A percentile compares a stretch with the other conserved stretches of the same genome.
phyloP scores from a whole-genome alignment of 2,888 invertebrate genomes.

The Rhagonycha fulva region DNA sequence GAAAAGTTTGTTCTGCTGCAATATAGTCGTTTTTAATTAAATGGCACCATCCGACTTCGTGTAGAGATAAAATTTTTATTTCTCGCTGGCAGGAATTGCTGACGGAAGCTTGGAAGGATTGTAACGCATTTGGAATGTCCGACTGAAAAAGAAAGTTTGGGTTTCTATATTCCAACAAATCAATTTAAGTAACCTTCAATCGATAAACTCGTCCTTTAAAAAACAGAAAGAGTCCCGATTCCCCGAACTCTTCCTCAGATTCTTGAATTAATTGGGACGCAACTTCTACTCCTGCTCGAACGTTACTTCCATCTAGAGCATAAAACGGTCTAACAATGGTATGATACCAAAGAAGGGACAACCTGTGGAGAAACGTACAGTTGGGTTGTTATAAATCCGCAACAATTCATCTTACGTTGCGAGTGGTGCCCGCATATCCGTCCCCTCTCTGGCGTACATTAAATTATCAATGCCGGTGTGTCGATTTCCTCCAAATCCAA shows the following conservation, averaged over 20 bases:
- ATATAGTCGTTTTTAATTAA: constrained; percentile 64
- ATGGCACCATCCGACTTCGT: constrained; percentile 71
- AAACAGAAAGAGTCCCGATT: constrained; percentile 69
- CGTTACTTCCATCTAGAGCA: constrained; percentile 65
- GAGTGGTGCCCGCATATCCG: constrained; percentile 70
- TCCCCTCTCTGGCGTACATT: constrained; percentile 63
- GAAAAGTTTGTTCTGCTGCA: constrained; percentile 58
- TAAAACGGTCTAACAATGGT: constrained; percentile 71
- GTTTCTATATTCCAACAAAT: neutral
- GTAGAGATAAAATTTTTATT: constrained; percentile 62
- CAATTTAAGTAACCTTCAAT: constrained; percentile 61
- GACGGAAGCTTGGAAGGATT: constrained; percentile 62
- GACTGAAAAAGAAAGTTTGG: constrained; percentile 55
- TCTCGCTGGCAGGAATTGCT: constrained; percentile 65
- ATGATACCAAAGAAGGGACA: constrained; percentile 69
- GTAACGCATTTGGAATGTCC: constrained; percentile 62
- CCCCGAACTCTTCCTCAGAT: constrained; percentile 59
- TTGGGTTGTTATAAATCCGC: constrained; percentile 7
- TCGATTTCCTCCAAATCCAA: constrained; percentile 70
- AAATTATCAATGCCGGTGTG: constrained; percentile 62
- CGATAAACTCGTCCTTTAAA: constrained; percentile 66
- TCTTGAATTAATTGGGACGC: constrained; percentile 60
- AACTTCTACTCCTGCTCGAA: constrained; percentile 61
- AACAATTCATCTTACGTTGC: constrained; percentile 60
- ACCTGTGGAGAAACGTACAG: constrained; percentile 46